phyloP scores from a whole-genome alignment of 2,888 invertebrate genomes.

The Lepidonotus clava region DNA sequence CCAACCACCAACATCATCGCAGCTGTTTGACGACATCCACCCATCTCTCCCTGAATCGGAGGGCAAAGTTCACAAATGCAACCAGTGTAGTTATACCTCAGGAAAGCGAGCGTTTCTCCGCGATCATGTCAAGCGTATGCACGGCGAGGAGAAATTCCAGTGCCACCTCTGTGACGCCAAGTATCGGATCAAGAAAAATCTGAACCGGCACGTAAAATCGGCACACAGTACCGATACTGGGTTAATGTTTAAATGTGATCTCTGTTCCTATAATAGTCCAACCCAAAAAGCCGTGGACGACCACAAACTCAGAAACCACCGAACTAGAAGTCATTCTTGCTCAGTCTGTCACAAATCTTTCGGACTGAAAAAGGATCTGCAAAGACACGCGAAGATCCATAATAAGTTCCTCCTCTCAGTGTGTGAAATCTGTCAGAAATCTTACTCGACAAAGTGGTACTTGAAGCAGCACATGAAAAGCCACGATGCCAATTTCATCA shows the following conservation, averaged over 20 bases:
- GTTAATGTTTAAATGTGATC: not conserved
- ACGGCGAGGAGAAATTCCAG: constrained; percentile 17
- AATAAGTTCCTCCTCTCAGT: not conserved
- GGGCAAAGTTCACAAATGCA: not conserved
- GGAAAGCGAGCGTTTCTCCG: constrained; percentile 5
- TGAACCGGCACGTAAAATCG: constrained; percentile 4
- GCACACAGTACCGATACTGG: not conserved
- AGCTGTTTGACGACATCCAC: not conserved
- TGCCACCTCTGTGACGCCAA: constrained; percentile 35
- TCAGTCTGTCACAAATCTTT: constrained; percentile 8
- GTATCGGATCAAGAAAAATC: constrained; percentile 18
- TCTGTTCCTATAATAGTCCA: constrained; percentile 6
- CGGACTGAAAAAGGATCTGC: constrained; percentile 15
- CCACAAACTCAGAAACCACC: not conserved
- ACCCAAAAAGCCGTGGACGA: constrained; percentile 16
- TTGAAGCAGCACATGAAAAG: constrained; percentile 32
- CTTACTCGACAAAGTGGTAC: constrained; percentile 26
- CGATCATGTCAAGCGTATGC: constrained; percentile 13
- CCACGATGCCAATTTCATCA: not conserved
- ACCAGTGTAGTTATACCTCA: constrained; percentile 4
- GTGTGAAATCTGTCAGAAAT: constrained; percentile 13
- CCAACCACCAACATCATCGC: no score
- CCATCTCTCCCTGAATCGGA: not conserved
- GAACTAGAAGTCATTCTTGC: not conserved
- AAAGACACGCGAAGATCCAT: not conserved